A percentile compares a stretch with the other conserved stretches of the same genome.
Evolutionary conservation across 2,888 invertebrate genomes (phyloP).

Genomic region (Drosophila acutilabella): DNA sequence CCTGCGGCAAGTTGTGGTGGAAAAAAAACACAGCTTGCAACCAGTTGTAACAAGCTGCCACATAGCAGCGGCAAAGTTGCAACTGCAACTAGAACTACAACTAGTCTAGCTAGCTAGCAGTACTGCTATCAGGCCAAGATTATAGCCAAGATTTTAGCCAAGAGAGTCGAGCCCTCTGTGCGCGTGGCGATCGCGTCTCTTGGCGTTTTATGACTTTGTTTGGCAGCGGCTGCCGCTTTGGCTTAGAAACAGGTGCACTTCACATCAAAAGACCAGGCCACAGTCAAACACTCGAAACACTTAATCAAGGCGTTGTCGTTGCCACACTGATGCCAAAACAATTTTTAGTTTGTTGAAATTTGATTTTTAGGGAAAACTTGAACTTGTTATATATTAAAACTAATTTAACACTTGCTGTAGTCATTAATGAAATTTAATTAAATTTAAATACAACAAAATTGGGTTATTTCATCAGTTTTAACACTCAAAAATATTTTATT

Average conservation of each 20-base stretch:
- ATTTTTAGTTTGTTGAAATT: background rate
- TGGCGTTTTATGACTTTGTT: slow-evolving; percentile 80
- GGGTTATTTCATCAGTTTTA: no score
- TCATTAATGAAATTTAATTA: no score
- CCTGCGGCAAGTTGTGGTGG: slow-evolving; percentile 35
- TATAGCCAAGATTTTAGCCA: background rate
- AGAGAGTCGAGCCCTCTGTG: slow-evolving; percentile 46
- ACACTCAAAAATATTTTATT: no score
- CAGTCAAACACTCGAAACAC: slow-evolving; percentile 63
- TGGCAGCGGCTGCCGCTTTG: slow-evolving; percentile 64
- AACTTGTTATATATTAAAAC: no score
- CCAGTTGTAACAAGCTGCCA: slow-evolving; percentile 74
- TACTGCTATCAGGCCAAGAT: background rate
- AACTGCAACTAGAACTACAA: slow-evolving; percentile 21
- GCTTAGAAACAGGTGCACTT: slow-evolving; percentile 78
- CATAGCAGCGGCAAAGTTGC: slow-evolving; percentile 12
- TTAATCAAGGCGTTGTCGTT: slow-evolving; percentile 60
- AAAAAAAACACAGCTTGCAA: slow-evolving; percentile 42
- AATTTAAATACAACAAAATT: no score
- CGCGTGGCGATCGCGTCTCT: slow-evolving; percentile 70
- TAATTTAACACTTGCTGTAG: no score
- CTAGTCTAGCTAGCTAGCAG: no score
- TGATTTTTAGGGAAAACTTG: no score
- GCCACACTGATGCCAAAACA: slow-evolving; percentile 38
- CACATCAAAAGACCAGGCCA: slow-evolving; percentile 71